Evolutionary conservation across 2,113 vertebrate species (phyloP), one percentile per base, ranked within the genome.

Genomic region (Notothenia rossii): DNA sequence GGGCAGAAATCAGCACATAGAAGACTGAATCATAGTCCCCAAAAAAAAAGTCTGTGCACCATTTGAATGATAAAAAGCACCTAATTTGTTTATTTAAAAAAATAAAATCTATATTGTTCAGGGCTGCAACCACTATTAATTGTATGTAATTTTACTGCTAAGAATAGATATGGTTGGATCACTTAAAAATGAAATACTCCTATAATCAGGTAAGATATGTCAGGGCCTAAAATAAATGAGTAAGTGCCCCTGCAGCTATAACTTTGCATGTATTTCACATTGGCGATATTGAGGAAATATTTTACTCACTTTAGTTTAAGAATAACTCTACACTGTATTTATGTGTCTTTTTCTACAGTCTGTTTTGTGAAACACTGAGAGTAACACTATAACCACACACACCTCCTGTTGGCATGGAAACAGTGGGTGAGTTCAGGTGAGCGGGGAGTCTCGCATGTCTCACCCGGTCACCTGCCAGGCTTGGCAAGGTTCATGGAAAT

Each of bases 401-500:
- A n/a, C 77, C 70, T 25, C 69, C 25, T 20, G 89, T 92, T 64
- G 86, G 46, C 87, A 91, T 91, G 85, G 89, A 67, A 94, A 91
- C 89, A n/a, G 82, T 45, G 51, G 49, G 75, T 43, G 88, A 83
- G 87, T 86, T 88, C 90, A 90, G 91, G 90, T 92, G 83, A 91
- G 43, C 14, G 3, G 46, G 58, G 79, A 78, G 50, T 65, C 74
- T 90, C 58, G 76, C 15, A 51, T 80, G 82, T 88, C 55, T 84
- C 79, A 77, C 69, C 78, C 43, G 7, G 81, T 86, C 89, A 90
- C 79, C 79, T 86, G 86, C 74, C 69, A 70, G 85, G 64, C 75
- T 77, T 67, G 80, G 81, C 55, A 66, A 10, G 4, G 65, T 80
- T 65, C 13, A 0, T 36, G 76, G 84, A 84, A 86, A 88, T 80